Evolutionary conservation across 2,113 vertebrate genomes (phyloP).

Genomic region (Stictonetta naevosa): DNA sequence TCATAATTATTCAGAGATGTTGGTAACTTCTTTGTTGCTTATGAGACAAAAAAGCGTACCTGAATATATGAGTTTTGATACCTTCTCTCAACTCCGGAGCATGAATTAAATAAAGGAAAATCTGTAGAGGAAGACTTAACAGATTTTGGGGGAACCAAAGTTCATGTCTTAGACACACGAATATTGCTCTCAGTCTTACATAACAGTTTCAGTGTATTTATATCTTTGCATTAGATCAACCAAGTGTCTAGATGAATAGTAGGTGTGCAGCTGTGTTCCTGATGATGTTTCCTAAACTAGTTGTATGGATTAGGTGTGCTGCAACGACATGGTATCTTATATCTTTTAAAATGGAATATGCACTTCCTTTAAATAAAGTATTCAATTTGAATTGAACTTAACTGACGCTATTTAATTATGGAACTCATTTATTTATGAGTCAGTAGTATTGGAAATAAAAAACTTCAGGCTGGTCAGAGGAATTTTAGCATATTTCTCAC

Average conservation of each 20-base stretch:
- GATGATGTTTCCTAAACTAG: neutral
- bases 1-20: slow-evolving; percentile 8
- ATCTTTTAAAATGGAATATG: neutral
- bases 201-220: neutral
- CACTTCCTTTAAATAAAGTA: neutral
- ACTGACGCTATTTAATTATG: neutral
- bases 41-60: neutral
- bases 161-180: neutral
- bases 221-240: neutral
- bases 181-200: neutral
- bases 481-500: neutral
- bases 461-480: neutral
- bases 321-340: neutral
- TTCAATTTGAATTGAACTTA: neutral
- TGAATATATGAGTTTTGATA: neutral
- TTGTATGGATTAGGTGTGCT: neutral
- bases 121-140: neutral
- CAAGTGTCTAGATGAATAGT: neutral
- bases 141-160: neutral
- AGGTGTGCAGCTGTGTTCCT: neutral
- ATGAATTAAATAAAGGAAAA: slow-evolving; percentile 8
- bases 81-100: neutral
- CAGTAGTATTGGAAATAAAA: neutral
- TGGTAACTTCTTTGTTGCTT: neutral
- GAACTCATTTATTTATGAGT: neutral